Percentiles rank a stretch among this genome's conserved stretches.
Conservation (phyloP, 2,888 invertebrate genomes). For the Acanthosepion pharaonis region DNA sequence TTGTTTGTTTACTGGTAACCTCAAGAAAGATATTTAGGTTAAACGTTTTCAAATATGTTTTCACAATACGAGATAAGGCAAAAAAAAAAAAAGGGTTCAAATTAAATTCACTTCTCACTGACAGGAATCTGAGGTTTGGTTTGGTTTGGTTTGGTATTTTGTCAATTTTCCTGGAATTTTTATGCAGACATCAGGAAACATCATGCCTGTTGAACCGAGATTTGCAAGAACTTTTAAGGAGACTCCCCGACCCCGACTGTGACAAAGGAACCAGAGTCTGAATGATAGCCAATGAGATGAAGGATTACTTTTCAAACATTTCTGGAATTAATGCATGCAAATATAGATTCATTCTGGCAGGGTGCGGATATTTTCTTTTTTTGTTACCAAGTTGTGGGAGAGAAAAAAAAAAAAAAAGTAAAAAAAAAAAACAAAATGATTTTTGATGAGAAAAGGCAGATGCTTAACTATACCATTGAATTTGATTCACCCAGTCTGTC, state of each 20-base stretch:
- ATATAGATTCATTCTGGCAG: no score
- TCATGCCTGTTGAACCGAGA: neutral
- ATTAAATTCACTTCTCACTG: no score
- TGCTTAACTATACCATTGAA: slow-evolving; percentile 69
- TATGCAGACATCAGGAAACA: neutral
- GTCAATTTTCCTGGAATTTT: neutral
- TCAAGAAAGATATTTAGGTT: neutral
- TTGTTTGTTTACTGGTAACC: neutral
- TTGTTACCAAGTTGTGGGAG: neutral
- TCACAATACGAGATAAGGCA: neutral
- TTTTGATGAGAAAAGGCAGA: neutral
- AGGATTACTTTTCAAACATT: neutral
- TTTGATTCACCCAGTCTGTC: slow-evolving; percentile 71
- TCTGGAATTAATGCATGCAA: neutral
- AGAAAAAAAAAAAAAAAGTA: neutral
- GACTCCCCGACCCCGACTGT: neutral
- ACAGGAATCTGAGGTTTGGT: neutral
- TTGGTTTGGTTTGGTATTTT: neutral
- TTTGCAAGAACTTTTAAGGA: no score
- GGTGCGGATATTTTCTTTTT: neutral
- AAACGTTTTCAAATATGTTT: neutral
- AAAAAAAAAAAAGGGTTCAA: no score
- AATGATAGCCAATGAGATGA: neutral
- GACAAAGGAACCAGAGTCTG: neutral
- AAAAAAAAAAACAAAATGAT: neutral